Percentiles rank a stretch among this genome's conserved stretches.
These are phyloP conservation scores for Molanna angustata DNA, from an alignment of 2,888 invertebrate genomes.

Conservation along the genomic window DNA sequence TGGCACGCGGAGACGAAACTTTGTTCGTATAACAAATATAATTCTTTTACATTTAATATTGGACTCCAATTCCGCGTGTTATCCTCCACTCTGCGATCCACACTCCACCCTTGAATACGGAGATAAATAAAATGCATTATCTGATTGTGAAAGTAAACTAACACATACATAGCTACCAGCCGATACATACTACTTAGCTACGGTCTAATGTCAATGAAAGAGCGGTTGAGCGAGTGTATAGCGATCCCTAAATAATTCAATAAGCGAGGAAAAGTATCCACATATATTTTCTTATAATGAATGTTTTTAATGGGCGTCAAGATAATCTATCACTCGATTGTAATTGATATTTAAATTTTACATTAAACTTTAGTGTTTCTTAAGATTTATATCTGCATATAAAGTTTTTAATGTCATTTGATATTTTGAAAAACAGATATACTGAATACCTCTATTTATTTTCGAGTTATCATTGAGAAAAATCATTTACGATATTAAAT, in stretches of 20 bases:
- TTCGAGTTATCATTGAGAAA: constrained; percentile 27
- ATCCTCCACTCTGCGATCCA: background rate
- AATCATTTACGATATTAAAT: constrained; percentile 24
- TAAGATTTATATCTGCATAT: constrained; percentile 29
- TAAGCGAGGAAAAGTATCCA: constrained; percentile 56
- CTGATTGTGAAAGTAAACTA: constrained; percentile 47
- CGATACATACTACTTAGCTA: too few relatives aligned
- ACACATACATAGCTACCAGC: too few relatives aligned
- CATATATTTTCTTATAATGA: constrained; percentile 65
- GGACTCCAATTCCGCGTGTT: constrained; percentile 27
- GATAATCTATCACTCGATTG: constrained; percentile 43
- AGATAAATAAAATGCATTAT: constrained; percentile 21
- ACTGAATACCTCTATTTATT: constrained; percentile 34
- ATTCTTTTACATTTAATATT: too few relatives aligned
- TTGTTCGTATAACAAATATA: too few relatives aligned
- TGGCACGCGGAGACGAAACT: too few relatives aligned
- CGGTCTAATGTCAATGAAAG: constrained; percentile 48
- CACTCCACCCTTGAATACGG: constrained; percentile 26
- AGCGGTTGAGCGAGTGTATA: constrained; percentile 28
- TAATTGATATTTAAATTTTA: constrained; percentile 34
- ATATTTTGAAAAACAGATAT: constrained; percentile 30
- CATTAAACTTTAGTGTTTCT: constrained; percentile 29
- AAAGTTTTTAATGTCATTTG: constrained; percentile 31
- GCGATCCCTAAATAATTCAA: constrained; percentile 40
- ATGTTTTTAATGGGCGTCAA: constrained; percentile 61